A percentile compares a stretch with the other conserved stretches of the same genome.
Conservation (phyloP, 2,113 vertebrate species). For the Mesoclemmys tuberculata region DNA sequence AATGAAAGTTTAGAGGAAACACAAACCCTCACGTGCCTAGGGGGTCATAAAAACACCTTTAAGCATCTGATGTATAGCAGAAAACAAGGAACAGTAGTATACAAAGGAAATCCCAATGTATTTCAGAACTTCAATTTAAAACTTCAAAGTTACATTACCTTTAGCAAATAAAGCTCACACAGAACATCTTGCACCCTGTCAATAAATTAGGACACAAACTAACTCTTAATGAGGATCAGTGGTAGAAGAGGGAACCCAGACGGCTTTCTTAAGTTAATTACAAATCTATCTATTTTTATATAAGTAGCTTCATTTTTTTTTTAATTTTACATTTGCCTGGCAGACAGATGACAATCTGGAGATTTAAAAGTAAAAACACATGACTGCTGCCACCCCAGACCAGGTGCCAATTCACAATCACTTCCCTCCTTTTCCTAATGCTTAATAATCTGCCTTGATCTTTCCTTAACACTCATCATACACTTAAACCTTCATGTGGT, state of each 20-base stretch:
- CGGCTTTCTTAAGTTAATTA: rapidly evolving
- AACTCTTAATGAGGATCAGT: not conserved
- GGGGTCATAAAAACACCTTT: rapidly evolving
- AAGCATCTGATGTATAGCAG: not conserved
- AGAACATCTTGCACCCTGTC: rapidly evolving
- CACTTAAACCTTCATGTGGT: not conserved
- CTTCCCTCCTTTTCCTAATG: not conserved
- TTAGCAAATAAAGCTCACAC: not conserved
- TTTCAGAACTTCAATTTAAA: not conserved
- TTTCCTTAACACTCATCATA: not conserved
- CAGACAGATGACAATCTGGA: not conserved
- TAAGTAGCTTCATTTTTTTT: not conserved
- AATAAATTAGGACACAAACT: not conserved
- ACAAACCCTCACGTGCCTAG: not conserved
- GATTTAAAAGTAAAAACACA: not conserved
- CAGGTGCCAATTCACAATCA: not conserved
- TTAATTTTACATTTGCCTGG: not conserved
- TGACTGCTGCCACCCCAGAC: not conserved
- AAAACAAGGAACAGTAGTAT: not conserved
- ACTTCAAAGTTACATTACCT: not conserved
- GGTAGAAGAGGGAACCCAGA: not conserved
- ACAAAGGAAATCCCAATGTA: not conserved
- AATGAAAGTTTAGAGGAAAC: not conserved
- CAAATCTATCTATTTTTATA: not conserved
- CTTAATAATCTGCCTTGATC: not conserved